These are phyloP conservation scores for Chymomyza caudatula DNA, from an alignment of 2,888 invertebrate species.

Conservation along the genomic window DNA sequence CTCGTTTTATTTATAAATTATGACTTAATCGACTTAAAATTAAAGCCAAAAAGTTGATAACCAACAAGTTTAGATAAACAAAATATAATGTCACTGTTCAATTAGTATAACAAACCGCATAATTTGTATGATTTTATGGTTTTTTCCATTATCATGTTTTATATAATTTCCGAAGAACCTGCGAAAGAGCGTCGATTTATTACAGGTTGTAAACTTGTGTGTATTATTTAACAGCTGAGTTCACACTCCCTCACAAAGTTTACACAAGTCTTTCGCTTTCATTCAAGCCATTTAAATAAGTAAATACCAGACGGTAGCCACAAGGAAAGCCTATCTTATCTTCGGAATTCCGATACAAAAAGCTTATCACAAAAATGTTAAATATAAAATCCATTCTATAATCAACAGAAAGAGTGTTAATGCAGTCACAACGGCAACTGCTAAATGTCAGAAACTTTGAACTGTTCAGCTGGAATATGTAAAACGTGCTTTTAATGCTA, in stretches of 20 bases:
- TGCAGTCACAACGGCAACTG: constrained; percentile 33
- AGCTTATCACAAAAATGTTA: constrained; percentile 33
- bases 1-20: neutral
- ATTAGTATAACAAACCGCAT: too few relatives aligned
- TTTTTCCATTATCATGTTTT: neutral
- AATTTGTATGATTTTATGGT: neutral
- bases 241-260: neutral
- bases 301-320: constrained; percentile 41
- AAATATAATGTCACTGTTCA: neutral
- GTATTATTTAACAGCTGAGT: neutral
- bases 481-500: too few relatives aligned
- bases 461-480: too few relatives aligned
- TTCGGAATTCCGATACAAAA: constrained; percentile 50
- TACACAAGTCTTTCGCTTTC: neutral
- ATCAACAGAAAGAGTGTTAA: constrained; percentile 18
- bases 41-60: neutral
- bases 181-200: neutral
- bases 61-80: neutral
- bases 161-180: neutral
- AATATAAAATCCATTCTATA: constrained; percentile 18
- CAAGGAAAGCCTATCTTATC: constrained; percentile 47
- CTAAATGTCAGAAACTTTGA: constrained; percentile 33
- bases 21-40: neutral
- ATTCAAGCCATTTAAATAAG: constrained; percentile 35
- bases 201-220: neutral